Evolutionary conservation across 2,797 vertebrate genomes (phyloP).

Genomic region (Buphagus erythrorhynchus): DNA sequence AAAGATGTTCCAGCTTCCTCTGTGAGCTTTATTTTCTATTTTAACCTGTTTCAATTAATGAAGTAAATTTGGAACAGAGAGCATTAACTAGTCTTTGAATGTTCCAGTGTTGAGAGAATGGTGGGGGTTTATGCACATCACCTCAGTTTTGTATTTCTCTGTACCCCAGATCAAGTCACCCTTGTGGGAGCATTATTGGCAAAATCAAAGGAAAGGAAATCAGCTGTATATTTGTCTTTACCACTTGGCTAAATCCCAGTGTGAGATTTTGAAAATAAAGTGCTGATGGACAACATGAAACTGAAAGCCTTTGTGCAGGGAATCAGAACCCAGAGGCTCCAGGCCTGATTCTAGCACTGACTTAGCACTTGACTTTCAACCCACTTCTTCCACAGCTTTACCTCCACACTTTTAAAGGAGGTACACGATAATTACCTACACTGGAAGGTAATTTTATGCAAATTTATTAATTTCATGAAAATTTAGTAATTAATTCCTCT

Average conservation of each 20-base stretch:
- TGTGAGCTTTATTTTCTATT: background rate
- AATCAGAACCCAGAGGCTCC: background rate
- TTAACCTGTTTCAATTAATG: background rate
- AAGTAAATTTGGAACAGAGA: background rate
- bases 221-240: background rate
- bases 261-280: background rate
- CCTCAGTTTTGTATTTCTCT: background rate
- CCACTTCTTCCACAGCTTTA: background rate
- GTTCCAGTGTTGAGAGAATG: fast-evolving
- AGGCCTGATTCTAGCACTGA: background rate
- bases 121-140: background rate
- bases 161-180: background rate
- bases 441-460: background rate
- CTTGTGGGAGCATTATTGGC: background rate
- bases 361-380: background rate
- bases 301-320: background rate
- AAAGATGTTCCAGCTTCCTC: background rate
- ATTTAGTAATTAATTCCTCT: background rate
- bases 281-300: background rate
- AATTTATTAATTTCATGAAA: background rate
- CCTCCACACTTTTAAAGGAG: background rate
- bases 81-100: background rate
- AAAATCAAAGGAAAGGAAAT: background rate
- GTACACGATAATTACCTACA: background rate
- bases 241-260: background rate